phyloP scores from a whole-genome alignment of 2,797 vertebrate genomes.

The Phalloptychus januarius region DNA sequence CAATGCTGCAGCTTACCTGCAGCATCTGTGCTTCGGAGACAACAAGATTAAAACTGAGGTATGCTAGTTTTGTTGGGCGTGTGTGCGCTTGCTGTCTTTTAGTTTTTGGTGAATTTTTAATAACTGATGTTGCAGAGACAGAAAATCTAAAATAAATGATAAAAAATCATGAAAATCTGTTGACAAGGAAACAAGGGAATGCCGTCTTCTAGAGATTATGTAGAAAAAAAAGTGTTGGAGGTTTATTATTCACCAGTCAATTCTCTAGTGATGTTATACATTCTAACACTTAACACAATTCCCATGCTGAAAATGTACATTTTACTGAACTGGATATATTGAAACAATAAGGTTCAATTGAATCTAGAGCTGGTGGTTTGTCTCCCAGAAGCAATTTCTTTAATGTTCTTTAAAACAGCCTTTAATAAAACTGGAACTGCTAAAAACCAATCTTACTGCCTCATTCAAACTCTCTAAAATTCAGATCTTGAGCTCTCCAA shows the following conservation, averaged over 20 bases:
- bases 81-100: slow-evolving; percentile 1
- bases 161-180: slow-evolving; percentile 4
- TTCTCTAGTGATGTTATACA: slow-evolving; percentile 26
- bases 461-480: background rate
- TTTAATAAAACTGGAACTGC: background rate
- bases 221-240: background rate
- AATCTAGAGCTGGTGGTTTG: slow-evolving; percentile 18
- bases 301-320: slow-evolving; percentile 25
- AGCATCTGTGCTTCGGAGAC: slow-evolving; percentile 98
- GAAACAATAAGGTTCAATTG: slow-evolving; percentile 32
- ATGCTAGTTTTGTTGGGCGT: slow-evolving; percentile 84
- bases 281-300: slow-evolving; percentile 26
- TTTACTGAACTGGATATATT: slow-evolving; percentile 37
- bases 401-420: background rate
- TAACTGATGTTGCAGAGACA: slow-evolving; percentile 13
- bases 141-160: slow-evolving; percentile 14
- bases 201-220: slow-evolving; percentile 5
- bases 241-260: background rate
- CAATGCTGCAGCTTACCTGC: slow-evolving; percentile 96
- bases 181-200: background rate
- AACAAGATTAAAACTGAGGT: slow-evolving; percentile 99
- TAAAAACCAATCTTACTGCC: background rate
- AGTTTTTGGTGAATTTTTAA: slow-evolving; percentile 13
- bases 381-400: slow-evolving; percentile 53
- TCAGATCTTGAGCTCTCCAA: too few species aligned